Percentiles rank a stretch among this genome's conserved stretches.
Evolutionary conservation across 2,888 invertebrate species (phyloP).

Genomic region (Drosophila koepferae): DNA sequence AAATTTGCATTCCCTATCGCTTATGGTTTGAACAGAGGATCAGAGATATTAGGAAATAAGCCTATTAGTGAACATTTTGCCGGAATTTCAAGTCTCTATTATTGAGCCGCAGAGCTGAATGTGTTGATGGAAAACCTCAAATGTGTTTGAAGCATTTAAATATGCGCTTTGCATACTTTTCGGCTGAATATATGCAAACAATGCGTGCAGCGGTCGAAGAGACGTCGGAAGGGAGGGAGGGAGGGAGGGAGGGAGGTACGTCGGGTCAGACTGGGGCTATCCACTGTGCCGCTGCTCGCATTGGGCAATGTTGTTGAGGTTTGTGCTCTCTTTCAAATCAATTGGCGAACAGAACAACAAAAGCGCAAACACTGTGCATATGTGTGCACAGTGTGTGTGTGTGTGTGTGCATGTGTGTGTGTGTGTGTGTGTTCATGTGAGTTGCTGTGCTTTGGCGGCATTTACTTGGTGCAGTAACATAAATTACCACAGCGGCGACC

Average conservation of each 20-base stretch:
- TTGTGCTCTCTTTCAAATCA: slow-evolving; percentile 71
- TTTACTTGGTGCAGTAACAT: slow-evolving; percentile 79
- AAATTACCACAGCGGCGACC: slow-evolving; percentile 75
- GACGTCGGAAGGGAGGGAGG: neutral
- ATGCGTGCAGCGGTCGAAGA: slow-evolving; percentile 36
- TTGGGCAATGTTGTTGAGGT: slow-evolving; percentile 40
- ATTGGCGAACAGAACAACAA: slow-evolving; percentile 74
- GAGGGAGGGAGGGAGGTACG: neutral
- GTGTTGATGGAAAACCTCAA: slow-evolving; percentile 5
- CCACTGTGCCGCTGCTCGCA: slow-evolving; percentile 24
- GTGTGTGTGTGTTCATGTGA: slow-evolving; percentile 18
- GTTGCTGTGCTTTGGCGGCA: slow-evolving; percentile 69
- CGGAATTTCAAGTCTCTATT: neutral
- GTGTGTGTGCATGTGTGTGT: neutral
- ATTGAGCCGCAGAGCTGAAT: neutral
- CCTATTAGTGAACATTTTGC: neutral
- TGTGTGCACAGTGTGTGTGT: neutral
- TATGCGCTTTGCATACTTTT: slow-evolving; percentile 70
- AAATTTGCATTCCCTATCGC: neutral
- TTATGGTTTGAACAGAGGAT: neutral
- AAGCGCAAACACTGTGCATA: slow-evolving; percentile 69
- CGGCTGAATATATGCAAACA: slow-evolving; percentile 56
- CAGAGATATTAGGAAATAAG: neutral
- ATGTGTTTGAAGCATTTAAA: slow-evolving; percentile 56
- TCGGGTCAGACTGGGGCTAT: slow-evolving; percentile 22